Percentiles rank a stretch among this genome's conserved stretches.
These are phyloP conservation scores for Salarias fasciatus DNA, from an alignment of 2,797 vertebrate species.

Conservation along the genomic window DNA sequence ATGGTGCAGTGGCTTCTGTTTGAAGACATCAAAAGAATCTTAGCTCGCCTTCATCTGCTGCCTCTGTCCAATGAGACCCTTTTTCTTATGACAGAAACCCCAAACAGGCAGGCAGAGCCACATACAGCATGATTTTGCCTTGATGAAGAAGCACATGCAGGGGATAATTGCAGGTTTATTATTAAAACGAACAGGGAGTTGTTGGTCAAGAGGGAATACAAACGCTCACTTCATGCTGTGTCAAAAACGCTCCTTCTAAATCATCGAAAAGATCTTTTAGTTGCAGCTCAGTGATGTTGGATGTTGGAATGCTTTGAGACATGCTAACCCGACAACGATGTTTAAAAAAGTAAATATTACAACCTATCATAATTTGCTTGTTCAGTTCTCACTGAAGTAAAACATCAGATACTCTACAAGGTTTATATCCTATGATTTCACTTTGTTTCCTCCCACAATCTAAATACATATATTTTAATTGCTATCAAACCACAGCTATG, in stretches of 20 bases:
- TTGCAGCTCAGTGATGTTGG: background rate
- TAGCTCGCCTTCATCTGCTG: conserved; percentile 84
- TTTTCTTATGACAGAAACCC: conserved; percentile 60
- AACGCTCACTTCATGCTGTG: background rate
- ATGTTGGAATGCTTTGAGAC: background rate
- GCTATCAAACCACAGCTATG: too few species aligned
- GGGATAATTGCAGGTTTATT: conserved; percentile 22
- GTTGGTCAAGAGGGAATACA: conserved; percentile 1
- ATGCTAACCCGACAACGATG: background rate
- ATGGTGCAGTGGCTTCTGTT: conserved; percentile 69
- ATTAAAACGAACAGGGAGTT: background rate
- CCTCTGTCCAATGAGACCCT: conserved; percentile 83
- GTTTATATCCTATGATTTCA: background rate
- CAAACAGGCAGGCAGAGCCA: conserved; percentile 27
- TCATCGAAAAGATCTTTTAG: background rate
- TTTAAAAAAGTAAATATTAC: too few species aligned
- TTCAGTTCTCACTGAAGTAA: background rate
- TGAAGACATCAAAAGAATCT: conserved; percentile 82
- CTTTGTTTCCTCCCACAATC: too few species aligned
- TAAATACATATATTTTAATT: too few species aligned
- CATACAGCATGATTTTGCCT: conserved; percentile 16
- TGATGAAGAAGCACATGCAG: conserved; percentile 4
- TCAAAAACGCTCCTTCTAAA: background rate
- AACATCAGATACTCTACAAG: background rate
- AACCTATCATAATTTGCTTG: too few species aligned